These are phyloP conservation scores for Bombus soroeensis DNA, from an alignment of 1,140 invertebrate genomes.

Conservation along the genomic window DNA sequence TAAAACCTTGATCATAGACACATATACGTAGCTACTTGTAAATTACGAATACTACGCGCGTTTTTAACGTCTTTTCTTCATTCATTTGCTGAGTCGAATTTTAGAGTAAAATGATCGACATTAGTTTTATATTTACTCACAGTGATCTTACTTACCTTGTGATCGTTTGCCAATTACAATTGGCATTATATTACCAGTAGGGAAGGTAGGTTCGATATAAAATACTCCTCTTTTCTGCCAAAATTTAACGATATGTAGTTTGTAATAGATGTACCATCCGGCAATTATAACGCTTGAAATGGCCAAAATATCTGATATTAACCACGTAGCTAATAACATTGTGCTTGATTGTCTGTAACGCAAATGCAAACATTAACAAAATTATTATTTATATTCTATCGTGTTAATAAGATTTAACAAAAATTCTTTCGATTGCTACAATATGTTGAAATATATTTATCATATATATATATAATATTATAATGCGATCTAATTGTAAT, in stretches of 20 bases:
- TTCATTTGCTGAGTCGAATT: background rate
- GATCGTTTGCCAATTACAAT: conserved; percentile 70
- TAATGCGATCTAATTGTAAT: background rate
- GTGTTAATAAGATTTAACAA: too few species aligned
- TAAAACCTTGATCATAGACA: background rate
- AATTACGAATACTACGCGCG: background rate
- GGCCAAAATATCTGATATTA: conserved; percentile 13
- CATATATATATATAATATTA: background rate
- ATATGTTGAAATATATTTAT: background rate
- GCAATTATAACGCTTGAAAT: background rate
- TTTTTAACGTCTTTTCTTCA: too few species aligned
- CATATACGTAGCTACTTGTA: background rate
- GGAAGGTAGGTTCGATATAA: conserved; percentile 75
- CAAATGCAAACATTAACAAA: background rate
- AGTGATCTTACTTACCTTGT: conserved; percentile 53
- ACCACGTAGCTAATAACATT: background rate
- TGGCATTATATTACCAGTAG: conserved; percentile 81
- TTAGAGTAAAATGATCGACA: background rate
- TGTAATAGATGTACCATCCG: conserved; percentile 68
- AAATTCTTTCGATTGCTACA: too few species aligned
- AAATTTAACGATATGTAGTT: conserved; percentile 68
- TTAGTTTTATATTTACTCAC: background rate
- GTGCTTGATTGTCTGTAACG: background rate
- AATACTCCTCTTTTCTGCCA: conserved; percentile 74
- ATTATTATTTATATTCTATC: too few species aligned